Evolutionary conservation across 2,113 vertebrate genomes (phyloP), one percentile per base, ranked within the genome.

Genomic region (Melanerpes formicivorus): DNA sequence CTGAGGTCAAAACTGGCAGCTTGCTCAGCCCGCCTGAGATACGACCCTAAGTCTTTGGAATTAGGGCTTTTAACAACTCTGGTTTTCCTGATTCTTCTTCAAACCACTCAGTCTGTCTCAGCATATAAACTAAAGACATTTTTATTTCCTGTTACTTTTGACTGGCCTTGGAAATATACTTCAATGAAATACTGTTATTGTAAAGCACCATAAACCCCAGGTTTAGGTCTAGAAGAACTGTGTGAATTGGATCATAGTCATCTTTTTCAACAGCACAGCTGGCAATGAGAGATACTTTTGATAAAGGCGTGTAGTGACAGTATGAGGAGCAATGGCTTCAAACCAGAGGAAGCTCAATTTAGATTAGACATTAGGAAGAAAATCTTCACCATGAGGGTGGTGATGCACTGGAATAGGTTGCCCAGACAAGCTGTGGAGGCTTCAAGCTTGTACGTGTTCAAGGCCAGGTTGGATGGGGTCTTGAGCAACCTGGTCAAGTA

Each of bases 71-170:
- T 59, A 91, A 87, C 64, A 90, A 11, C 85, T 73, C 67, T 22
- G 65, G 58, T 88, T 69, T 80, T 75, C 83, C 83, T 26, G 66
- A 67, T 93, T 77, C 84, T 82, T 58, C 62, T 84, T 78, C 94
- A 96, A 96, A 86, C 79, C 67, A 44, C 82, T 92, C 88, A 62
- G 50, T 66, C 82, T 85, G 88, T 88, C 93, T 84, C 56, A 44
- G 72, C 67, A 72, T 93, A 92, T 83, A 87, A 90, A 72, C 56
- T 18, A 30, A 87, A 83, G 91, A 84, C 23, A 2, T 63, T 90
- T 94, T 95, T 88, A 93, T 91, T 88, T 90, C 77, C 80, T 86
- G 55, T 62, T 84, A 44, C 63, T 90, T 93, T 81, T 88, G 91
- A 62, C 87, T 94, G 72, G 76, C 83, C 90, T 81, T 75, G 50